Evolutionary conservation across 2,888 invertebrate species (phyloP).

Genomic region (Apotomis betuletana): DNA sequence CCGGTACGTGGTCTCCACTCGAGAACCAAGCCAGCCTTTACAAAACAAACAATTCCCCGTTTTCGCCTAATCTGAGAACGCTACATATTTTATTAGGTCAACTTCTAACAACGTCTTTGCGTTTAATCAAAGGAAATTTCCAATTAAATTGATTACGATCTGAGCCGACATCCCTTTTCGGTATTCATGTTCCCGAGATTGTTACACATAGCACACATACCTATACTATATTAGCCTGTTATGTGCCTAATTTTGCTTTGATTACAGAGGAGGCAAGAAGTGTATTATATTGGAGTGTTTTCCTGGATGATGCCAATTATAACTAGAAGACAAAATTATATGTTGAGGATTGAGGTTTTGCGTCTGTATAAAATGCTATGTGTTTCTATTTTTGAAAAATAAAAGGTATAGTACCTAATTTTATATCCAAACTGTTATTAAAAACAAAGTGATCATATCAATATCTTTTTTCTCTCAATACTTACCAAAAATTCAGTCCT

Average conservation of each 20-base stretch:
- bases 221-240: slow-evolving; percentile 18
- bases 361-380: no score
- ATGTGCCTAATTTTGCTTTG: slow-evolving; percentile 19
- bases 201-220: slow-evolving; percentile 13
- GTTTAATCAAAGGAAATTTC: slow-evolving; percentile 84
- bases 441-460: no score
- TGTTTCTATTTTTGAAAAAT: no score
- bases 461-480: no score
- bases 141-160: slow-evolving; percentile 84
- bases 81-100: slow-evolving; percentile 80
- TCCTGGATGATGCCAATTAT: no score
- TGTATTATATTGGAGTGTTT: no score
- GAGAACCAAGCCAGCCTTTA: neutral
- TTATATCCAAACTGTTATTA: no score
- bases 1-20: no score
- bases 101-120: slow-evolving; percentile 83
- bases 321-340: no score
- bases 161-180: slow-evolving; percentile 48
- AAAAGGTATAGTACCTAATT: no score
- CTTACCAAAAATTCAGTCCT: no score
- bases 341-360: no score
- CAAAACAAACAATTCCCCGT: neutral
- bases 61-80: slow-evolving; percentile 50
- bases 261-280: neutral
- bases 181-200: slow-evolving; percentile 39